Percentiles rank a stretch among this genome's conserved stretches.
Conservation (phyloP, 2,888 invertebrate genomes). For the Athrips mouffetella region DNA sequence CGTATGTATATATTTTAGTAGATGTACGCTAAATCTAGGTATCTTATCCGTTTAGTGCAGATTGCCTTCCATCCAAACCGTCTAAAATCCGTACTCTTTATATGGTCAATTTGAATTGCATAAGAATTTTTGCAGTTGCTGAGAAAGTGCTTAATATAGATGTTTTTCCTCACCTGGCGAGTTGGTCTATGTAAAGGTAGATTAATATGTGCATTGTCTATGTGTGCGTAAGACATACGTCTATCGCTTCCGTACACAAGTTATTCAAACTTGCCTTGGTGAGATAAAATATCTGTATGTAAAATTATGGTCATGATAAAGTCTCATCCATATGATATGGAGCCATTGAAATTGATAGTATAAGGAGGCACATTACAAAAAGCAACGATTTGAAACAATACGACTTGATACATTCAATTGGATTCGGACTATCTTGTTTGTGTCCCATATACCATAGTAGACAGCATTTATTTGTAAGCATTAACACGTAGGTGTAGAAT, state of each 20-base stretch:
- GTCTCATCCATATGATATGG: too few relatives aligned
- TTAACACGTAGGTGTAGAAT: conserved; percentile 65
- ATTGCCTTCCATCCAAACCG: conserved; percentile 13
- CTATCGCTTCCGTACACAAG: too few relatives aligned
- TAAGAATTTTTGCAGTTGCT: not conserved
- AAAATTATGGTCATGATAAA: too few relatives aligned
- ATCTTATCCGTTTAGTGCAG: conserved; percentile 33
- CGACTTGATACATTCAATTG: not conserved
- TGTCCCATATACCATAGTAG: conserved; percentile 53
- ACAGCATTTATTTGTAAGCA: conserved; percentile 74
- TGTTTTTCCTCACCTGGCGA: too few relatives aligned
- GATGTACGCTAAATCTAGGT: conserved; percentile 43
- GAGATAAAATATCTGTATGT: too few relatives aligned
- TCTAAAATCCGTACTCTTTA: not conserved
- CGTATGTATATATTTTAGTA: conserved; percentile 54
- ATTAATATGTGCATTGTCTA: too few relatives aligned
- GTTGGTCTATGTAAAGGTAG: too few relatives aligned
- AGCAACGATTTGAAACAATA: too few relatives aligned
- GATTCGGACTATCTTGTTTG: not conserved
- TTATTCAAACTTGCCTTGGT: too few relatives aligned
- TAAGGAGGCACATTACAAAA: too few relatives aligned
- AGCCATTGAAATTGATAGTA: not conserved
- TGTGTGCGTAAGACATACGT: too few relatives aligned
- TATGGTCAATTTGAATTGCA: not conserved
- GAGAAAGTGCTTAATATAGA: too few relatives aligned